Evolutionary conservation across 2,113 vertebrate genomes (phyloP).

Genomic region (Anser brachyrhynchus): DNA sequence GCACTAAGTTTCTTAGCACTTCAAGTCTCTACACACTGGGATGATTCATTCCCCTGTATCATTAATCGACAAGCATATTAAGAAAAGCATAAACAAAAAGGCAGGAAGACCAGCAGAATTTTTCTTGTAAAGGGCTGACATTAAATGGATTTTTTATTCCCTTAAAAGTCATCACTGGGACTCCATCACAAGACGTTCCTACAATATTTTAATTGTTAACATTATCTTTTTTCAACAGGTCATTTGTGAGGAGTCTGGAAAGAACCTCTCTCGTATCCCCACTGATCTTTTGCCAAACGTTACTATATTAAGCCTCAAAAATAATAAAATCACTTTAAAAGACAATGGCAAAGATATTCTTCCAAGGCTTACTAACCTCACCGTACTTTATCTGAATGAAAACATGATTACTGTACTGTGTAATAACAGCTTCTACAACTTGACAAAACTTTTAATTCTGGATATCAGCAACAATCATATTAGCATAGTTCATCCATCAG

Average conservation of each 20-base stretch:
- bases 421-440: conserved; percentile 73
- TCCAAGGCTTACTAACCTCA: conserved; percentile 70
- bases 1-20: not conserved
- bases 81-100: not conserved
- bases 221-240: conserved; percentile 70
- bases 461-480: conserved; percentile 81
- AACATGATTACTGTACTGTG: conserved; percentile 74
- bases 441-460: conserved; percentile 76
- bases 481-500: conserved; percentile 67
- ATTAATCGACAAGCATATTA: not conserved
- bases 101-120: not conserved
- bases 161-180: not conserved
- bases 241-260: conserved; percentile 55
- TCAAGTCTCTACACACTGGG: not conserved
- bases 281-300: not conserved
- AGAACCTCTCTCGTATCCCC: conserved; percentile 72
- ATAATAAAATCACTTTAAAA: conserved; percentile 74
- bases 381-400: conserved; percentile 76
- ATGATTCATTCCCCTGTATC: not conserved
- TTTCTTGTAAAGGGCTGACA: not conserved
- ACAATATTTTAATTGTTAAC: not conserved
- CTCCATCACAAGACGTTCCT: not conserved
- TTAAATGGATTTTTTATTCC: not conserved
- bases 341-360: conserved; percentile 67
- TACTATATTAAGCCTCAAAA: conserved; percentile 74